phyloP scores from a whole-genome alignment of 2,113 vertebrate genomes.

The Rhinoptilus africanus region DNA sequence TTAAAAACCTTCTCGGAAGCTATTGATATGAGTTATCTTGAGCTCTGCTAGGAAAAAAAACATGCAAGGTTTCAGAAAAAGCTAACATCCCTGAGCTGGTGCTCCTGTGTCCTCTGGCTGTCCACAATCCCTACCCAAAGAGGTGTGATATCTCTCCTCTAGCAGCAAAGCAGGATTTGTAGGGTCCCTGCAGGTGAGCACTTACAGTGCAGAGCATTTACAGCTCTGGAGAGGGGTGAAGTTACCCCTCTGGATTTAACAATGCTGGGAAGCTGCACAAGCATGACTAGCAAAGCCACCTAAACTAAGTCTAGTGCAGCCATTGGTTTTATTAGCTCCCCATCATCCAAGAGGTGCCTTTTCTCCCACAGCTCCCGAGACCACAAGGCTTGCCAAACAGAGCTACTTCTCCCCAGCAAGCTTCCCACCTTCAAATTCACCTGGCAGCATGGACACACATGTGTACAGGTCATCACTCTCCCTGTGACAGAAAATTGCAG shows the following conservation, averaged over 20 bases:
- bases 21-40: background rate
- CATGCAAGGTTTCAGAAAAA: background rate
- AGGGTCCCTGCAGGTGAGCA: background rate
- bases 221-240: background rate
- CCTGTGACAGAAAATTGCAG: background rate
- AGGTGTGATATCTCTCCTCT: background rate
- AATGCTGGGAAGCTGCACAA: background rate
- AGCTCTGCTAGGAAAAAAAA: background rate
- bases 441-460: rapidly evolving
- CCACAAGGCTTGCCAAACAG: background rate
- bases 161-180: background rate
- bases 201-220: background rate
- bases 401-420: background rate
- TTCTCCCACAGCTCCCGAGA: background rate
- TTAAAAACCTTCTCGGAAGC: background rate
- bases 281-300: background rate
- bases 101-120: background rate
- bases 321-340: background rate
- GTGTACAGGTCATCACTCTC: rapidly evolving
- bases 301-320: background rate
- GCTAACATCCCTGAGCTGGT: too few species aligned
- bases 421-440: background rate
- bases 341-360: background rate
- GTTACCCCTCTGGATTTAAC: background rate
- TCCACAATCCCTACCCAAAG: background rate